Evolutionary conservation across 2,888 invertebrate genomes (phyloP).

Genomic region (Endotricha flammealis): DNA sequence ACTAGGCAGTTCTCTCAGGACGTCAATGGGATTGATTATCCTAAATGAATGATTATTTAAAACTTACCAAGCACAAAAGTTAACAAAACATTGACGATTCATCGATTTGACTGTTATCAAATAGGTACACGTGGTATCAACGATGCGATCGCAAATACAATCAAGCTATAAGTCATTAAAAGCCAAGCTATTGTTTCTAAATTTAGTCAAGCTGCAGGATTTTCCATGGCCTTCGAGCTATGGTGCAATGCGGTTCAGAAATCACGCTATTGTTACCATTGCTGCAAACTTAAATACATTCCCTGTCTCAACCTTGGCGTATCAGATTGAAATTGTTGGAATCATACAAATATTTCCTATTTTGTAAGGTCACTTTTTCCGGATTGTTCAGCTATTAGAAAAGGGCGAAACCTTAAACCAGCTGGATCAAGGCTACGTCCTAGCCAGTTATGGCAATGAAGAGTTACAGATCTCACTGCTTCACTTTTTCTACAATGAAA

Average conservation of each 20-base stretch:
- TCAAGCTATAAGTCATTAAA: slow-evolving; percentile 13
- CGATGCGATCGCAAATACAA: not conserved
- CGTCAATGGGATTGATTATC: too few relatives aligned
- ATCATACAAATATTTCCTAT: slow-evolving; percentile 4
- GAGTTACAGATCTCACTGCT: too few relatives aligned
- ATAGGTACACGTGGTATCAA: not conserved
- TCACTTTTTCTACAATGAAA: too few relatives aligned
- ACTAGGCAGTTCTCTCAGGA: too few relatives aligned
- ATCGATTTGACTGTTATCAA: too few relatives aligned
- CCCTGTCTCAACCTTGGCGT: slow-evolving; percentile 39
- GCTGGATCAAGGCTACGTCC: too few relatives aligned
- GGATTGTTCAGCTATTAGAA: too few relatives aligned
- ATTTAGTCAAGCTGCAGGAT: slow-evolving; percentile 51
- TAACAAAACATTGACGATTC: too few relatives aligned
- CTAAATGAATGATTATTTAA: too few relatives aligned
- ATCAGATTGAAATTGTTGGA: slow-evolving; percentile 25
- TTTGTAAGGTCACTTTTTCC: not conserved
- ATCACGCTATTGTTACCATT: slow-evolving; percentile 55
- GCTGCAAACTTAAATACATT: slow-evolving; percentile 47
- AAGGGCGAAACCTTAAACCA: too few relatives aligned
- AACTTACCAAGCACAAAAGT: too few relatives aligned
- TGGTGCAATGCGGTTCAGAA: slow-evolving; percentile 62
- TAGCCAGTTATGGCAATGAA: too few relatives aligned
- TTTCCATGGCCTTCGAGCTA: slow-evolving; percentile 45
- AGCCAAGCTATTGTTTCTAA: slow-evolving; percentile 21